Conservation (phyloP, 1,140 invertebrate genomes). For the Daktulosphaira vitifoliae region DNA sequence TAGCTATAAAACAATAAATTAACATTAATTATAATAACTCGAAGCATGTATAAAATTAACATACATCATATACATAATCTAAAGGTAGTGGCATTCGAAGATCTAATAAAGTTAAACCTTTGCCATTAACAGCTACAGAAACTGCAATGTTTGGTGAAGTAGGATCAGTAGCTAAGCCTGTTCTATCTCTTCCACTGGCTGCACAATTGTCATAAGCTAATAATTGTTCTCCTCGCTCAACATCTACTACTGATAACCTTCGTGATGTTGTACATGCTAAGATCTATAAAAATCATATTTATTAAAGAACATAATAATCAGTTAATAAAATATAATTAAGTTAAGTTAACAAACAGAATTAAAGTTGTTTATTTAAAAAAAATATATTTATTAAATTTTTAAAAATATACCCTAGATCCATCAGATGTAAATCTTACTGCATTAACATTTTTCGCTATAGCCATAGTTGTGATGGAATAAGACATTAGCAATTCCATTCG, state of each 20-base stretch:
- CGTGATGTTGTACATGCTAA: slow-evolving; percentile 47
- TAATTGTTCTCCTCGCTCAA: slow-evolving; percentile 47
- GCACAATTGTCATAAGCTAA: slow-evolving; percentile 49
- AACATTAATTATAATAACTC: slow-evolving; percentile 2
- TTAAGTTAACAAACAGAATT: too few species aligned
- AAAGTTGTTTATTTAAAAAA: too few species aligned
- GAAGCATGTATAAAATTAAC: not conserved
- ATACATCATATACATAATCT: slow-evolving; percentile 49
- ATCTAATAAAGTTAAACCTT: slow-evolving; percentile 48
- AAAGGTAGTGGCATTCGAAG: slow-evolving; percentile 48
- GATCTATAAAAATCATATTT: slow-evolving; percentile 41
- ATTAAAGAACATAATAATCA: too few species aligned
- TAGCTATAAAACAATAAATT: slow-evolving; percentile 41
- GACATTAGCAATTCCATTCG: slow-evolving; percentile 45
- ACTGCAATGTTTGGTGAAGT: slow-evolving; percentile 47
- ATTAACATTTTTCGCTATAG: slow-evolving; percentile 46
- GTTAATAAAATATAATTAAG: too few species aligned
- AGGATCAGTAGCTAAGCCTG: slow-evolving; percentile 48
- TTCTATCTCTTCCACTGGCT: slow-evolving; percentile 46
- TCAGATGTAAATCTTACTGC: slow-evolving; percentile 48
- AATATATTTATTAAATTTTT: too few species aligned
- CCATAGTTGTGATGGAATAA: slow-evolving; percentile 46
- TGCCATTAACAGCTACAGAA: slow-evolving; percentile 47
- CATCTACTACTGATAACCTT: slow-evolving; percentile 47
- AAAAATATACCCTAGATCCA: slow-evolving; percentile 44